Conservation (phyloP, 2,797 vertebrate species). For the Alca torda region DNA sequence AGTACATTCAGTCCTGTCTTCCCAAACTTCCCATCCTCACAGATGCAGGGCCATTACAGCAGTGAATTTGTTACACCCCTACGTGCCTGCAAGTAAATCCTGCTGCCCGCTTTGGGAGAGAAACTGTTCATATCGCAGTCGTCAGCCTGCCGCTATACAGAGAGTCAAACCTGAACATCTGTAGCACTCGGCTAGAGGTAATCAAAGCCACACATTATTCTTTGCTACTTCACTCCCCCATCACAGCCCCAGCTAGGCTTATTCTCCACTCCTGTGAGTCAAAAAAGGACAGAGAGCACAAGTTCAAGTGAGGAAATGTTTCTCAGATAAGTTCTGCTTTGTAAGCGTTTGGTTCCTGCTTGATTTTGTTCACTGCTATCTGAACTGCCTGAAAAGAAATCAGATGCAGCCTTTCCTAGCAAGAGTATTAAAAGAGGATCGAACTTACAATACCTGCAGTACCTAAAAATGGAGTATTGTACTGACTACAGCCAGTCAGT, state of each 20-base stretch:
- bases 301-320: neutral
- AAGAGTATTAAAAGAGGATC: slow-evolving; percentile 3
- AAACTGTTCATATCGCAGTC: neutral
- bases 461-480: slow-evolving; percentile 41
- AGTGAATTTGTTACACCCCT: neutral
- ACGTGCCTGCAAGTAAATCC: neutral
- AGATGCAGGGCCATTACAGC: neutral
- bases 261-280: slow-evolving; percentile 5
- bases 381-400: slow-evolving; percentile 43
- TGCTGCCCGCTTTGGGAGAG: neutral
- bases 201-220: slow-evolving; percentile 30
- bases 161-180: neutral
- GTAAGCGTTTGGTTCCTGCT: neutral
- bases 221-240: slow-evolving; percentile 32
- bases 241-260: neutral
- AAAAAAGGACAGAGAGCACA: slow-evolving; percentile 38
- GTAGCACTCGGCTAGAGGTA: neutral
- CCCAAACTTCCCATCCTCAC: neutral
- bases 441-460: neutral
- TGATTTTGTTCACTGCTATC: slow-evolving; percentile 36
- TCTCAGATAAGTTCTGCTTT: slow-evolving; percentile 32
- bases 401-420: slow-evolving; percentile 36
- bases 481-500: slow-evolving; percentile 29
- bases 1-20: neutral
- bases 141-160: neutral